A percentile compares a stretch with the other conserved stretches of the same genome.
phyloP scores from a whole-genome alignment of 2,797 vertebrate genomes.

The Pantherophis vulpinus region DNA sequence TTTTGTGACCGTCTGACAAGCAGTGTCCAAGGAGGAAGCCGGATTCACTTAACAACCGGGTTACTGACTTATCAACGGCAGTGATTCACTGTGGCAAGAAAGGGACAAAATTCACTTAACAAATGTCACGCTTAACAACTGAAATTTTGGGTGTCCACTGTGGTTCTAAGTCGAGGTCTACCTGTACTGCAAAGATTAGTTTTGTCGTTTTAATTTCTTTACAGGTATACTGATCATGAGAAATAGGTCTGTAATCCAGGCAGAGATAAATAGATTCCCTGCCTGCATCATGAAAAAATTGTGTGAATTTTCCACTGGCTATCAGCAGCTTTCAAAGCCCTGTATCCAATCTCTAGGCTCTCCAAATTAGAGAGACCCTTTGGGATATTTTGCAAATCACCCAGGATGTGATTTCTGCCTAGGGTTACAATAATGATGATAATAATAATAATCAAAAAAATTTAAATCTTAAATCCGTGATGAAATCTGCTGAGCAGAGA shows the following conservation, averaged over 20 bases:
- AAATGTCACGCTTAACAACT: rapidly evolving
- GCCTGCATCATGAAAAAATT: not conserved
- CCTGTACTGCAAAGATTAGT: slow-evolving; percentile 41
- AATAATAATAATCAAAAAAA: slow-evolving; percentile 62
- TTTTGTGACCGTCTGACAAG: not conserved
- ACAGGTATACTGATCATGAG: slow-evolving; percentile 37
- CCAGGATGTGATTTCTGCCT: slow-evolving; percentile 64
- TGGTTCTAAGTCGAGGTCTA: not conserved
- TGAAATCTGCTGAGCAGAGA: slow-evolving; percentile 73
- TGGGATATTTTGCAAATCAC: not conserved
- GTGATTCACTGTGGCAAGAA: not conserved
- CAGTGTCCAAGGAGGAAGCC: rapidly evolving
- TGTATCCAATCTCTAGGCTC: not conserved
- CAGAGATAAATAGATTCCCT: not conserved
- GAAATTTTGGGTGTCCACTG: not conserved
- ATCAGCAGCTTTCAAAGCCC: too few relatives aligned
- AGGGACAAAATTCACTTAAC: not conserved
- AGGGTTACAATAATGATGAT: slow-evolving; percentile 69
- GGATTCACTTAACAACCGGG: not conserved
- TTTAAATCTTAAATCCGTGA: slow-evolving; percentile 82
- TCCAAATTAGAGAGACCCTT: not conserved
- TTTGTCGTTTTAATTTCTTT: slow-evolving; percentile 47
- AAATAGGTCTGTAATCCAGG: slow-evolving; percentile 31
- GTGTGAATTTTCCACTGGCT: not conserved
- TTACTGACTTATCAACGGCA: not conserved